These are phyloP conservation scores for Drosophila mimica DNA, from an alignment of 2,888 invertebrate species.

Conservation along the genomic window DNA sequence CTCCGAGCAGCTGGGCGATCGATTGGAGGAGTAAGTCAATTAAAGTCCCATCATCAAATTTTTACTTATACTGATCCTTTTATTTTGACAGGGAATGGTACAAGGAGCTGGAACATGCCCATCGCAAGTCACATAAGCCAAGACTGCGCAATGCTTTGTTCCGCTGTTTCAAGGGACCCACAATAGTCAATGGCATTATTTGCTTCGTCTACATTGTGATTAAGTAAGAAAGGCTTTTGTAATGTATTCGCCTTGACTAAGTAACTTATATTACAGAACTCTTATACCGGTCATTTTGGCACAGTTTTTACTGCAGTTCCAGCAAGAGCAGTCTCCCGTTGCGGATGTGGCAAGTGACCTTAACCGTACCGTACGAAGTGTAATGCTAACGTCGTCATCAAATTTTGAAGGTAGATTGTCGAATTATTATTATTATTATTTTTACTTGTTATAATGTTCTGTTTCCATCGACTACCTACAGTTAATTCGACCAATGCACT, in stretches of 20 bases:
- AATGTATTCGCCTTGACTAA: not conserved
- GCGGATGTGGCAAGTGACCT: slow-evolving; percentile 9
- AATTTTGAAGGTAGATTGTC: not conserved
- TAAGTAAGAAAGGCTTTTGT: slow-evolving; percentile 73
- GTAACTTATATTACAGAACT: slow-evolving; percentile 70
- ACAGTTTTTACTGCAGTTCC: slow-evolving; percentile 84
- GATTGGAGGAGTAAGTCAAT: slow-evolving; percentile 81
- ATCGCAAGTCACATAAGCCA: slow-evolving; percentile 87
- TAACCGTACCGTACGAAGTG: slow-evolving; percentile 66
- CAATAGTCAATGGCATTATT: slow-evolving; percentile 88
- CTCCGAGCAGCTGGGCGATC: slow-evolving; percentile 84
- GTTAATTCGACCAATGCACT: slow-evolving; percentile 52
- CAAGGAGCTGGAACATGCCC: slow-evolving; percentile 87
- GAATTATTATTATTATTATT: too few species aligned
- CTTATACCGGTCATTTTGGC: slow-evolving; percentile 84
- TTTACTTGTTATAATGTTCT: not conserved
- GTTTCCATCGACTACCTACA: not conserved
- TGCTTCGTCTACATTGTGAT: slow-evolving; percentile 85
- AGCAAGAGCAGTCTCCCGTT: slow-evolving; percentile 41
- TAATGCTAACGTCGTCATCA: slow-evolving; percentile 12
- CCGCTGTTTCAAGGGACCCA: slow-evolving; percentile 89
- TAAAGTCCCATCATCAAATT: accelerated
- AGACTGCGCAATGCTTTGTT: slow-evolving; percentile 88
- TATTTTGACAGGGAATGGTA: slow-evolving; percentile 88
- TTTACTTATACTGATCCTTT: not conserved